phyloP scores from a whole-genome alignment of 2,888 invertebrate species.

The Watsonalla cultraria region DNA sequence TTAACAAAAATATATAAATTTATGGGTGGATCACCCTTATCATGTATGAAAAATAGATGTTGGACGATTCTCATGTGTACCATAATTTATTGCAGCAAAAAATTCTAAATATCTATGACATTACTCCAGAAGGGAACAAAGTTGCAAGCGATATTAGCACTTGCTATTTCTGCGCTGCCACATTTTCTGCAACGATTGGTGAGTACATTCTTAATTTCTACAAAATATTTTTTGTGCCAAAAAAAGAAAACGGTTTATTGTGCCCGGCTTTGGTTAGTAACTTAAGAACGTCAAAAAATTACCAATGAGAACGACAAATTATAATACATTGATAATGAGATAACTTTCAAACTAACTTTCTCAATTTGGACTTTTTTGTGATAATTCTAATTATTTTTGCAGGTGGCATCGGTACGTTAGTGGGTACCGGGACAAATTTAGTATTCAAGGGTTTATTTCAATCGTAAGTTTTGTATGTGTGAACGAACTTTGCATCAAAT shows the following conservation, averaged over 20 bases:
- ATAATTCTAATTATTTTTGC: conserved; percentile 11
- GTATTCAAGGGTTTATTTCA: conserved; percentile 86
- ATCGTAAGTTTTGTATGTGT: conserved; percentile 55
- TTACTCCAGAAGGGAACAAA: conserved; percentile 28
- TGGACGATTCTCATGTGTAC: too few species aligned
- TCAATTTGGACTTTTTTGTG: background rate
- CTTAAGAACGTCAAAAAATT: background rate
- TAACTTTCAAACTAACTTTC: background rate
- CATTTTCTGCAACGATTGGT: conserved; percentile 85
- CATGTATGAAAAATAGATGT: too few species aligned
- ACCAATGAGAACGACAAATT: too few species aligned
- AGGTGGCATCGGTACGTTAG: conserved; percentile 86
- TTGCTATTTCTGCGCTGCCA: conserved; percentile 85
- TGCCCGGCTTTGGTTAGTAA: background rate
- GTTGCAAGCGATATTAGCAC: conserved; percentile 82
- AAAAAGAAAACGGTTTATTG: background rate
- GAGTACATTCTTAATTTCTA: conserved; percentile 5
- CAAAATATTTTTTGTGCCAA: background rate
- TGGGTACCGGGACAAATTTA: conserved; percentile 87
- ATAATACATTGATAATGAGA: background rate
- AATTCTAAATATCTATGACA: conserved; percentile 73
- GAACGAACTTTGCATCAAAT: too few species aligned
- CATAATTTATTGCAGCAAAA: conserved; percentile 65
- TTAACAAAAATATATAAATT: too few species aligned
- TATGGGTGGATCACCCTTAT: too few species aligned